Percentiles rank a stretch among this genome's conserved stretches.
Conservation (phyloP, 2,113 vertebrate species). For the Antennarius striatus region DNA sequence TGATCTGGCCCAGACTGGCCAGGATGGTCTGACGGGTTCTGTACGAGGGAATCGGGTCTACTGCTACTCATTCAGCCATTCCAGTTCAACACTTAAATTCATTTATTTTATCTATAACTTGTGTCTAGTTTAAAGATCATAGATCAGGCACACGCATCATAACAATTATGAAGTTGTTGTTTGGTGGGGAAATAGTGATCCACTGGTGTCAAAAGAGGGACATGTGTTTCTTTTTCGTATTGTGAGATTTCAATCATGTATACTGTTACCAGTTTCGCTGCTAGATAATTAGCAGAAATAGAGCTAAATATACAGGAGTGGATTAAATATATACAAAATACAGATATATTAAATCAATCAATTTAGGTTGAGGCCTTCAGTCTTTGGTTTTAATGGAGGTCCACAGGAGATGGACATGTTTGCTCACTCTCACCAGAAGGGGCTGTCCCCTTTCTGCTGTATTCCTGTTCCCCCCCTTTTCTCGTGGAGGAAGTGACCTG, state of each 20-base stretch:
- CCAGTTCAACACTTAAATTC: too few relatives aligned
- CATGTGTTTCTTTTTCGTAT: slow-evolving; percentile 35
- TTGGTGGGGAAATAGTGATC: neutral
- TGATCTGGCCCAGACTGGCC: too few relatives aligned
- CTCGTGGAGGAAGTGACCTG: slow-evolving; percentile 48
- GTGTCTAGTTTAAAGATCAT: too few relatives aligned
- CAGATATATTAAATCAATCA: neutral
- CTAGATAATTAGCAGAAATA: slow-evolving; percentile 37
- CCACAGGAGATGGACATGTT: slow-evolving; percentile 53
- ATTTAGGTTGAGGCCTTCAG: slow-evolving; percentile 4
- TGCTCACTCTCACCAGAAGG: slow-evolving; percentile 60
- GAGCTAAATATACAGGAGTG: slow-evolving; percentile 14
- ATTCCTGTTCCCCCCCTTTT: slow-evolving; percentile 56
- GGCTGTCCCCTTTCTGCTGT: slow-evolving; percentile 46
- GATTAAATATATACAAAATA: too few relatives aligned
- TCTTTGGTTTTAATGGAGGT: slow-evolving; percentile 52
- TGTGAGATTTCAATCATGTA: slow-evolving; percentile 38
- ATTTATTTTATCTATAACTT: too few relatives aligned
- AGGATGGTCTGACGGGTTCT: too few relatives aligned
- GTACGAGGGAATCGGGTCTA: too few relatives aligned
- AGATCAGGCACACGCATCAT: too few relatives aligned
- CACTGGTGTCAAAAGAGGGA: slow-evolving; percentile 53
- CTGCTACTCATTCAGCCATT: too few relatives aligned
- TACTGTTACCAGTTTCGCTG: slow-evolving; percentile 12
- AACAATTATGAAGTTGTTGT: too few relatives aligned